These are phyloP conservation scores for Sphecodes monilicornis DNA, from an alignment of 2,888 invertebrate species.

Conservation along the genomic window DNA sequence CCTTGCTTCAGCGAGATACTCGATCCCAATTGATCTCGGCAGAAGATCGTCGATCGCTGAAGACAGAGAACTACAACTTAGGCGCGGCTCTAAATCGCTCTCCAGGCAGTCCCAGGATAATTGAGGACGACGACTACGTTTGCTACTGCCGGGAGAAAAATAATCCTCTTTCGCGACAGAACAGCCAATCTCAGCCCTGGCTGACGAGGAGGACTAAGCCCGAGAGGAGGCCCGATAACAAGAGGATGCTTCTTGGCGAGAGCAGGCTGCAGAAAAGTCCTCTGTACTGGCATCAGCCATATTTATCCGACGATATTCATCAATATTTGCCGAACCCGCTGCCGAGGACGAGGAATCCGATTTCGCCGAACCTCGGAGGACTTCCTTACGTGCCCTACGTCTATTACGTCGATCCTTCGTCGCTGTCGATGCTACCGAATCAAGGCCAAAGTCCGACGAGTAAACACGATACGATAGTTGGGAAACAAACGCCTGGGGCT, in stretches of 20 bases:
- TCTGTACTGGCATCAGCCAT: not conserved
- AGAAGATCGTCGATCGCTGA: slow-evolving; percentile 8
- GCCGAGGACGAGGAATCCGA: not conserved
- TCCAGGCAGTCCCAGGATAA: slow-evolving; percentile 4
- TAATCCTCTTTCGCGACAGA: not conserved
- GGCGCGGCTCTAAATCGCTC: not conserved
- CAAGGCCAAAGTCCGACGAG: not conserved
- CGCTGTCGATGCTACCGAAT: too few species aligned
- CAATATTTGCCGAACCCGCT: not conserved
- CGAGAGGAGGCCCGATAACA: not conserved
- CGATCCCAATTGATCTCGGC: not conserved
- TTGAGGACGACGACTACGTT: slow-evolving; percentile 64
- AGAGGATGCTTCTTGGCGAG: not conserved
- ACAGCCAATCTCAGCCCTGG: not conserved
- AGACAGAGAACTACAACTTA: not conserved
- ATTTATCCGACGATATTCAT: not conserved
- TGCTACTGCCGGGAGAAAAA: slow-evolving; percentile 70
- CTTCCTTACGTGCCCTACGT: slow-evolving; percentile 23
- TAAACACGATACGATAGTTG: slow-evolving; percentile 32
- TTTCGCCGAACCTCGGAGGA: not conserved
- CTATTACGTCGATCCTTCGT: not conserved
- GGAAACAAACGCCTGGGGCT: slow-evolving; percentile 13
- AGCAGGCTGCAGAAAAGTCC: not conserved
- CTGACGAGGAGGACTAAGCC: not conserved
- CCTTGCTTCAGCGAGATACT: not conserved